Evolutionary conservation across 2,888 invertebrate species (phyloP).

Genomic region (Copidosoma aretas): DNA sequence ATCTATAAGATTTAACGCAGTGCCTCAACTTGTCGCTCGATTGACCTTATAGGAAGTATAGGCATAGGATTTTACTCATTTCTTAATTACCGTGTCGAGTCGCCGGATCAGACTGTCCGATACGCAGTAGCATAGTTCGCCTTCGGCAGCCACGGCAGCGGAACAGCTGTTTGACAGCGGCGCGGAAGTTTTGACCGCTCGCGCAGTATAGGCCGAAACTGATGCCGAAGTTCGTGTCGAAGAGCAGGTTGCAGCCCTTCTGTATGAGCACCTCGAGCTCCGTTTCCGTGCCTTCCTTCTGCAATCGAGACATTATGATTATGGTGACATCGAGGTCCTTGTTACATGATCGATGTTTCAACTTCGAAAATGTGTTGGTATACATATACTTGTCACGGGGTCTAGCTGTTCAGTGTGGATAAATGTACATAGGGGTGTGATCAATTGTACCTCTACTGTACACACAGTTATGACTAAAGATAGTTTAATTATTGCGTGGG

Average conservation of each 20-base stretch:
- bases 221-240: slow-evolving; percentile 83
- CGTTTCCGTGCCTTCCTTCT: slow-evolving; percentile 59
- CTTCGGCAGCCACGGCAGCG: slow-evolving; percentile 35
- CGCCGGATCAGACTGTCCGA: slow-evolving; percentile 23
- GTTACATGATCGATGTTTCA: too few relatives aligned
- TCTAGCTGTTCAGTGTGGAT: too few relatives aligned
- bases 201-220: slow-evolving; percentile 84
- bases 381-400: too few relatives aligned
- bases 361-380: too few relatives aligned
- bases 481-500: too few relatives aligned
- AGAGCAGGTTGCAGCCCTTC: slow-evolving; percentile 73
- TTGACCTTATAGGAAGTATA: not conserved
- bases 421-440: too few relatives aligned
- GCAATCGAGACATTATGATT: slow-evolving; percentile 31
- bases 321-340: too few relatives aligned
- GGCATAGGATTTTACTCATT: not conserved
- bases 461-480: too few relatives aligned
- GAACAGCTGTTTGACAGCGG: slow-evolving; percentile 63
- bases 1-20: too few relatives aligned
- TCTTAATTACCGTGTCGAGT: slow-evolving; percentile 23
- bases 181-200: slow-evolving; percentile 81
- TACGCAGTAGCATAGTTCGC: not conserved
- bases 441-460: too few relatives aligned
- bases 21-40: too few relatives aligned
- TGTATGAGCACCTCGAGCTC: slow-evolving; percentile 68